phyloP scores from a whole-genome alignment of 64 coral and sea anemone genomes.

The Dendronephthya gigantea region DNA sequence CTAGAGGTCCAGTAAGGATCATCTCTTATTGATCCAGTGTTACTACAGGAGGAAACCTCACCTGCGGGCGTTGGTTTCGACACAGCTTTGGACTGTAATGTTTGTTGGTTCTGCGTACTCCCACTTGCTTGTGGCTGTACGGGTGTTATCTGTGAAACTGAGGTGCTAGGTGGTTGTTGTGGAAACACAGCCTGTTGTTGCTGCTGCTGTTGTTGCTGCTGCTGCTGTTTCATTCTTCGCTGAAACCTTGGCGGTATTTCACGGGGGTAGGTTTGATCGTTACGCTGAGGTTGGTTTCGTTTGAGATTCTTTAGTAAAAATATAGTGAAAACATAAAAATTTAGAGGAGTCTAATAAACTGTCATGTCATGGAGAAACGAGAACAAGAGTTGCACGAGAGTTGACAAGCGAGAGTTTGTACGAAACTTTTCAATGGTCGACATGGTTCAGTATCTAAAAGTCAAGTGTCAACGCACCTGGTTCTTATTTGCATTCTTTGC shows the following conservation, averaged over 20 bases:
- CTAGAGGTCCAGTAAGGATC: neutral
- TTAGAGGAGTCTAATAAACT: no score
- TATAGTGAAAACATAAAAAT: neutral
- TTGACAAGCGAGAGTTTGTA: no score
- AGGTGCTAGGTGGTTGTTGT: neutral
- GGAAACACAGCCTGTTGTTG: slow-evolving; percentile 34
- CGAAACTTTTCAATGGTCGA: no score
- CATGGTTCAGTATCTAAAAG: no score
- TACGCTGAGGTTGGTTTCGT: slow-evolving; percentile 78
- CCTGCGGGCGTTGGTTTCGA: slow-evolving; percentile 23
- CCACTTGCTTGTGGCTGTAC: neutral
- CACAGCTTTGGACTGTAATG: slow-evolving; percentile 29
- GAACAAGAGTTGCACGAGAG: no score
- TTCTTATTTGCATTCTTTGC: slow-evolving; percentile 61
- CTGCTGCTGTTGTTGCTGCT: slow-evolving; percentile 49
- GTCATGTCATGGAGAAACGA: no score
- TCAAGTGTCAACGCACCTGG: slow-evolving; percentile 33
- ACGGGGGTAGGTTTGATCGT: slow-evolving; percentile 85
- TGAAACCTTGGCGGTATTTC: slow-evolving; percentile 96
- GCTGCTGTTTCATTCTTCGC: slow-evolving; percentile 75
- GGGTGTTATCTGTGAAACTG: slow-evolving; percentile 38
- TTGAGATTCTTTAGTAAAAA: slow-evolving; percentile 43
- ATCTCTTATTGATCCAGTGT: neutral
- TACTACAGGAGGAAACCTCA: neutral
- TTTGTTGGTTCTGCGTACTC: neutral